These are phyloP conservation scores for Idaea biselata DNA, from an alignment of 2,888 invertebrate genomes.

Conservation along the genomic window DNA sequence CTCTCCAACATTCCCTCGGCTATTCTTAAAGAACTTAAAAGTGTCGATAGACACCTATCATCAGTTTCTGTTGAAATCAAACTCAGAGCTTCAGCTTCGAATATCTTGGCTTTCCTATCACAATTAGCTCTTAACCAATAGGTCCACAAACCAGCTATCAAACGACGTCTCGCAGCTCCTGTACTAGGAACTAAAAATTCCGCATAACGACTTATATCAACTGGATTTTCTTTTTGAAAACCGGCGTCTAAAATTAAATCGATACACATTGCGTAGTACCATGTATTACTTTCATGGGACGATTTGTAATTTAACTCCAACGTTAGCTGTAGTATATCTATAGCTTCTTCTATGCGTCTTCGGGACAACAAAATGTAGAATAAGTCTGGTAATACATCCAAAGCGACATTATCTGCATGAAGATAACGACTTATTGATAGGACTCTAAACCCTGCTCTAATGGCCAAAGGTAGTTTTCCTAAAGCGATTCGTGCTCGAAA, in stretches of 20 bases:
- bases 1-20: conserved; percentile 73
- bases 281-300: conserved; percentile 55
- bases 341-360: conserved; percentile 71
- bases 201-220: conserved; percentile 66
- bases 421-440: conserved; percentile 66
- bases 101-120: conserved; percentile 59
- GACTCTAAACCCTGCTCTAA: conserved; percentile 66
- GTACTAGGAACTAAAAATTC: conserved; percentile 47
- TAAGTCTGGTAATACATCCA: conserved; percentile 69
- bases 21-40: conserved; percentile 61
- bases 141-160: conserved; percentile 65
- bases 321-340: conserved; percentile 65
- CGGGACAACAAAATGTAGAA: conserved; percentile 65
- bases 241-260: conserved; percentile 81
- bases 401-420: conserved; percentile 58
- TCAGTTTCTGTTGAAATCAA: conserved; percentile 49
- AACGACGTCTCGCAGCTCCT: conserved; percentile 51
- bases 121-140: conserved; percentile 64
- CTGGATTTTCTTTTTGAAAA: conserved; percentile 72
- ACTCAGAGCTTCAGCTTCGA: conserved; percentile 62
- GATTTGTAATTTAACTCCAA: conserved; percentile 44
- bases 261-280: conserved; percentile 81
- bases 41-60: conserved; percentile 49
- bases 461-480: conserved; percentile 49
- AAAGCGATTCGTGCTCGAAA: conserved; percentile 65